Evolutionary conservation across 1,140 invertebrate genomes (phyloP).

Genomic region (Drosophila melanica): DNA sequence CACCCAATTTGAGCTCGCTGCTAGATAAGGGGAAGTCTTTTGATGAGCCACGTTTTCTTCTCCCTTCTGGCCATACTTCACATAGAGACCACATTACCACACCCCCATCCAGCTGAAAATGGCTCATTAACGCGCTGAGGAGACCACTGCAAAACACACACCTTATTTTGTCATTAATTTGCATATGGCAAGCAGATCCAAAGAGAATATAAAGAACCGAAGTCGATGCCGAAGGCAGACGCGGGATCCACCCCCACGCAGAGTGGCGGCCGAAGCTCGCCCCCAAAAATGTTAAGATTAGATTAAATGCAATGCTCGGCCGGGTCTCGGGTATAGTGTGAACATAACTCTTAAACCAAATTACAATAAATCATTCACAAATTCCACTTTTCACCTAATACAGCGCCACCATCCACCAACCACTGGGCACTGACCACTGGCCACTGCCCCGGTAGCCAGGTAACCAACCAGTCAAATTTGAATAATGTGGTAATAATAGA

Average conservation of each 20-base stretch:
- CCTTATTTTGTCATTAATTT: slow-evolving; percentile 83
- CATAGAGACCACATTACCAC: not conserved
- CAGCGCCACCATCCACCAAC: not conserved
- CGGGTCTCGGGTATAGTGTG: slow-evolving; percentile 61
- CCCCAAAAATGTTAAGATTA: slow-evolving; percentile 58
- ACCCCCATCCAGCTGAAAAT: slow-evolving; percentile 12
- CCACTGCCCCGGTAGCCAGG: slow-evolving; percentile 22
- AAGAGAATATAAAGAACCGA: slow-evolving; percentile 4
- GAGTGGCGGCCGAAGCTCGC: not conserved
- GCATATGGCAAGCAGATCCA: slow-evolving; percentile 51
- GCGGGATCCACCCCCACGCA: slow-evolving; percentile 32
- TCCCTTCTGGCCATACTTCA: not conserved
- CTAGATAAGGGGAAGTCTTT: slow-evolving; percentile 52
- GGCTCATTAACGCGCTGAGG: slow-evolving; percentile 68
- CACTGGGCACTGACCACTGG: slow-evolving; percentile 8
- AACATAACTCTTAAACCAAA: slow-evolving; percentile 81
- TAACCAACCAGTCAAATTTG: slow-evolving; percentile 55
- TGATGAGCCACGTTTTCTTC: slow-evolving; percentile 27
- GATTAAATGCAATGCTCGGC: slow-evolving; percentile 68
- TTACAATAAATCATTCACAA: slow-evolving; percentile 81
- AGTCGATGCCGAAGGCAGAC: slow-evolving; percentile 1
- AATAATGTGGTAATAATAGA: slow-evolving; percentile 82
- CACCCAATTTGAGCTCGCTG: slow-evolving; percentile 73
- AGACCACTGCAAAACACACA: slow-evolving; percentile 76
- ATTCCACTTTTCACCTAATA: slow-evolving; percentile 79